A percentile compares a stretch with the other conserved stretches of the same genome.
These are phyloP conservation scores for Sciurus carolinensis DNA, from an alignment of 2,797 vertebrate genomes.

Conservation along the genomic window DNA sequence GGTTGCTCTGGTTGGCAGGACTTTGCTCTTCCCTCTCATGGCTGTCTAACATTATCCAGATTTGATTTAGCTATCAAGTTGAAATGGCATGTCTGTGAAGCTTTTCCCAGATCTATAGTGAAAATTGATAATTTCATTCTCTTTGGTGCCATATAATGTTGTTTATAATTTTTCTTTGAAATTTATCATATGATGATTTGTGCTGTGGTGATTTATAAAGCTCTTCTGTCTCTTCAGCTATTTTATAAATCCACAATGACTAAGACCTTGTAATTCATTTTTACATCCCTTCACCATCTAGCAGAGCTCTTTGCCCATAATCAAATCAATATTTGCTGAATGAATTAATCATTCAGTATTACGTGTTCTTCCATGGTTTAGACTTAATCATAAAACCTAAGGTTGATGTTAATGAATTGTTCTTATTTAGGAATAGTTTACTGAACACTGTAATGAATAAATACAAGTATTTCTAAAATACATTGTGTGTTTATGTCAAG, in stretches of 20 bases:
- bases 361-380: not conserved
- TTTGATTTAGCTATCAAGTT: not conserved
- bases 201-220: conserved; percentile 29
- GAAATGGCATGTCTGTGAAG: not conserved
- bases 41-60: not conserved
- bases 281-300: conserved; percentile 26
- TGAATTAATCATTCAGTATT: conserved; percentile 20
- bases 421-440: not conserved
- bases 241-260: conserved; percentile 62
- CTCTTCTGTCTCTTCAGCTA: conserved; percentile 8
- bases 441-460: not conserved
- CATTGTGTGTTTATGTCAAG: not conserved
- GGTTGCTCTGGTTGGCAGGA: not conserved
- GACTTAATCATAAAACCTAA: not conserved
- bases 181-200: not conserved
- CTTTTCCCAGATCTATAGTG: not conserved
- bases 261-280: conserved; percentile 63
- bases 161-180: conserved; percentile 29
- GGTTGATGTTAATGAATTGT: not conserved
- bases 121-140: conserved; percentile 42
- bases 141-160: not conserved
- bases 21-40: not conserved
- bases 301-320: not conserved
- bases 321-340: conserved; percentile 23
- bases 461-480: not conserved